Evolutionary conservation across 2,113 vertebrate species (phyloP).

Genomic region (Microtus oregoni): DNA sequence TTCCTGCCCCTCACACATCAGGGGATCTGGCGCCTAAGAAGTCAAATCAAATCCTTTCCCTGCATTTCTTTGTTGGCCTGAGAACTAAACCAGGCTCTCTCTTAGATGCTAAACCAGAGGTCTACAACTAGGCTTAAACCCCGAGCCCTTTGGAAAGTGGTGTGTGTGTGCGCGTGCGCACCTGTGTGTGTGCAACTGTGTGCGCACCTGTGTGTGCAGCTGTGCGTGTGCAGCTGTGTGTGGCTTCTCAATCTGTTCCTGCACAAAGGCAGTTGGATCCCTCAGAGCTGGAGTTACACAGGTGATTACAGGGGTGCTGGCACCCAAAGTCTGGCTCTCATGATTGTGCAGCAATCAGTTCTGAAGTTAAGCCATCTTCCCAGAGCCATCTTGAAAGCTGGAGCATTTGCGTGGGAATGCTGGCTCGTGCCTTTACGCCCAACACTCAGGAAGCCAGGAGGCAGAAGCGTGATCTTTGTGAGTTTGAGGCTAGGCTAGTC

Average conservation of each 20-base stretch:
- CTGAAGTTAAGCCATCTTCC: not conserved
- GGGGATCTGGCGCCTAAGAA: not conserved
- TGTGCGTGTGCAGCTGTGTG: not conserved
- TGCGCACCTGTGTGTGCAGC: not conserved
- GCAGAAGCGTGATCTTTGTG: not conserved
- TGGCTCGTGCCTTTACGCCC: not conserved
- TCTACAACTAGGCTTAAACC: not conserved
- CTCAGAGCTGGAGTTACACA: not conserved
- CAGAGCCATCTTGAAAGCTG: not conserved
- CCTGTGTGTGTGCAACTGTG: not conserved
- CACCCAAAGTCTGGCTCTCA: not conserved
- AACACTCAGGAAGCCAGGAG: not conserved
- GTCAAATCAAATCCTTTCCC: not conserved
- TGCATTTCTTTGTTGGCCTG: not conserved
- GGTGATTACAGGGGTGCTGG: not conserved
- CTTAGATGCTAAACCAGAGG: not conserved
- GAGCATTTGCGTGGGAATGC: not conserved
- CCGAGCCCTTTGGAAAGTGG: not conserved
- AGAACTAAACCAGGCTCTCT: not conserved
- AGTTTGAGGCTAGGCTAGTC: not conserved
- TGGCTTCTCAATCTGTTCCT: not conserved
- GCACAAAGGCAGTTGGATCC: not conserved
- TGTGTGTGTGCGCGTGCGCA: not conserved
- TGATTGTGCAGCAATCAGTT: no score
- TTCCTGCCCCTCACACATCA: not conserved